Percentiles rank a stretch among this genome's conserved stretches.
These are phyloP conservation scores for Sphaeridia pumilis DNA, from an alignment of 2,888 invertebrate species.

Conservation along the genomic window DNA sequence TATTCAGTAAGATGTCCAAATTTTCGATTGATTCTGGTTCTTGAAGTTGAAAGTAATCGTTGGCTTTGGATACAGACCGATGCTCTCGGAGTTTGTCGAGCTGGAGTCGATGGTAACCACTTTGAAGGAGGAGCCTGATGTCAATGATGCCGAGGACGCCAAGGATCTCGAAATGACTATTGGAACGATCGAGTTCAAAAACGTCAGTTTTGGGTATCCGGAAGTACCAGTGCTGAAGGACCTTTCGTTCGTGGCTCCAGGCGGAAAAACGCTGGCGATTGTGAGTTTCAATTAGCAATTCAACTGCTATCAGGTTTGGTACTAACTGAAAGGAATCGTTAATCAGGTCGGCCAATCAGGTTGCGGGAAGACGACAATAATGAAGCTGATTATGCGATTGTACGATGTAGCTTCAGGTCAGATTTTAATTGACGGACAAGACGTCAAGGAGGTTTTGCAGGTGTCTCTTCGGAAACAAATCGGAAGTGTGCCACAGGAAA, in stretches of 20 bases:
- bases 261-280: slow-evolving; percentile 75
- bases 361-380: slow-evolving; percentile 90
- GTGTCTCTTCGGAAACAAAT: slow-evolving; percentile 70
- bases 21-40: neutral
- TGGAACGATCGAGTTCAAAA: slow-evolving; percentile 72
- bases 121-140: slow-evolving; percentile 73
- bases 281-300: slow-evolving; percentile 39
- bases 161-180: slow-evolving; percentile 52
- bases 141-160: slow-evolving; percentile 71
- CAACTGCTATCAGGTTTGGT: neutral
- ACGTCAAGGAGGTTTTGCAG: slow-evolving; percentile 74
- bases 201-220: slow-evolving; percentile 83
- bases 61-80: slow-evolving; percentile 65
- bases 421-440: slow-evolving; percentile 77
- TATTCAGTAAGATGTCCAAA: slow-evolving; percentile 67
- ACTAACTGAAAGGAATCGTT: neutral
- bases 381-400: slow-evolving; percentile 87
- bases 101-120: slow-evolving; percentile 99
- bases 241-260: slow-evolving; percentile 62
- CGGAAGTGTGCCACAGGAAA: slow-evolving; percentile 94
- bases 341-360: slow-evolving; percentile 75
- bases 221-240: slow-evolving; percentile 64
- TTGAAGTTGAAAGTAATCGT: neutral
- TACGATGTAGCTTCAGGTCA: slow-evolving; percentile 84
- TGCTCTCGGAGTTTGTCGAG: slow-evolving; percentile 94